Conservation (phyloP, 2,797 vertebrate species). For the Anomalospiza imberbis region DNA sequence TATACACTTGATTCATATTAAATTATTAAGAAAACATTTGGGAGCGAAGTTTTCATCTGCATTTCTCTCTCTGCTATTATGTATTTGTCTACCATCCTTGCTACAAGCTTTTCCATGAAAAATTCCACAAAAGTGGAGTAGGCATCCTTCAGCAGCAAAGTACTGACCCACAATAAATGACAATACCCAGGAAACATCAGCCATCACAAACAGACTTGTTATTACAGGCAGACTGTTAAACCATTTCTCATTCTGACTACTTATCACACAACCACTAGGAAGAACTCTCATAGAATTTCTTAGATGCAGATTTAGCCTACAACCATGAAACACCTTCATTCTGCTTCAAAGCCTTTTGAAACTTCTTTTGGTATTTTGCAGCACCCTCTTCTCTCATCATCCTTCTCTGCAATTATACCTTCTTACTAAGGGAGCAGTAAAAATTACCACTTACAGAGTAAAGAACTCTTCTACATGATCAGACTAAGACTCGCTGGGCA, state of each 20-base stretch:
- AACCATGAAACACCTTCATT: neutral
- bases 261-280: neutral
- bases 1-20: neutral
- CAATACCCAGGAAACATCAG: neutral
- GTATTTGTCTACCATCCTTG: neutral
- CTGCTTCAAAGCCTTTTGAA: neutral
- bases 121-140: neutral
- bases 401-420: neutral
- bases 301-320: neutral
- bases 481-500: neutral
- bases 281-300: neutral
- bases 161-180: neutral
- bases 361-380: neutral
- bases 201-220: neutral
- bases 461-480: neutral
- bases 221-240: neutral
- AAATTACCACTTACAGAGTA: neutral
- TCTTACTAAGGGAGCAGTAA: neutral
- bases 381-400: neutral
- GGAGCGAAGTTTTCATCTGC: neutral
- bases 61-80: neutral
- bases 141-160: neutral
- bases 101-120: neutral
- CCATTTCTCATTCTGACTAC: neutral
- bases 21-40: neutral